Evolutionary conservation across 2,113 vertebrate species (phyloP), one percentile per base, ranked within the genome.

Genomic region (Toxotes jaculatrix): DNA sequence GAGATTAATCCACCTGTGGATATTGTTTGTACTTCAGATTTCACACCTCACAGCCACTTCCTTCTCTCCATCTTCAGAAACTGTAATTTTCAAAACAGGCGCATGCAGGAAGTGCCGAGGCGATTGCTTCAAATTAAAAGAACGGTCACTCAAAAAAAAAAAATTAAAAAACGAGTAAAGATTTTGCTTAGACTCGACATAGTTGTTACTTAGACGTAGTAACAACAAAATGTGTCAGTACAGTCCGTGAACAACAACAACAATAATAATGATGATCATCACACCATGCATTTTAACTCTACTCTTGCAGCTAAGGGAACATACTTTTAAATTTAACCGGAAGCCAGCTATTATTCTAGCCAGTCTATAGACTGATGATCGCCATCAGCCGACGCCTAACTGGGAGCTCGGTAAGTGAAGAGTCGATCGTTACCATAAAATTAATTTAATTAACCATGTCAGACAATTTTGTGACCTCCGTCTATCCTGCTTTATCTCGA

Each of bases 371-470:
- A 13, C 43, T 19, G 55, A 53, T 47, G 38, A 11, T 74, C 63
- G 19, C 57, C 47, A 21, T 66, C 80, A 69, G 86, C 83, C 88
- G 91, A 93, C 91, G 90, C 91, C 92, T 91, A 16, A 31, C 34
- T 13, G 57, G 21, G 31, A 82, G 62, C 27, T 68, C 82, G 86
- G 91, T 92, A 83, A 88, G 91, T 74, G 0, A 19, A 79, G 1
- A 19, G 21, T 53, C 1, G 40, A 3, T 21, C 23, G 3, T 40
- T 31, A 11, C 34, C 0, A 16, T 32, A 9, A 73, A 74, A 19
- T 42, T 0, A 2, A 12, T 5, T 23, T 4, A 2, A 23, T 42
- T 34, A 8, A 3, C 4, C 23, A 4, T 5, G 2, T 3, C 42
- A 36, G 38, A 53, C 7, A 6, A 0, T 23, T 19, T 23, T 32